Conservation (phyloP, 2,113 vertebrate species). For the Isurus oxyrinchus region DNA sequence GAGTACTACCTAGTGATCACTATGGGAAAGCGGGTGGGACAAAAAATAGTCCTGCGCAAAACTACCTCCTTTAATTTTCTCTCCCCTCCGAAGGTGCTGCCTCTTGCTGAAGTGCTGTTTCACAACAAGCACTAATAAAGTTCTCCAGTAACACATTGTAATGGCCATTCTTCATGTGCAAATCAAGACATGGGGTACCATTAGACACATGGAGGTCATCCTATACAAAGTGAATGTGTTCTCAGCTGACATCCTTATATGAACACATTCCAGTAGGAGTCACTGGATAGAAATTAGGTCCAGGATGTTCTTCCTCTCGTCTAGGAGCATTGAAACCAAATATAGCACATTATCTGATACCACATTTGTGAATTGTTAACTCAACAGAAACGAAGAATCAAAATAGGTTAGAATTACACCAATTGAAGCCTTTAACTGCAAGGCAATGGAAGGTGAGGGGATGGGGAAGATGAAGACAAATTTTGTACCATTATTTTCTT, state of each 20-base stretch:
- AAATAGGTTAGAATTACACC: neutral
- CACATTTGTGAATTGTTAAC: neutral
- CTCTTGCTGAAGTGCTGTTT: neutral
- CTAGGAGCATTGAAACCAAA: neutral
- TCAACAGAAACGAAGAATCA: neutral
- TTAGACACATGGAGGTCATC: too few relatives aligned
- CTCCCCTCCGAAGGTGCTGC: neutral
- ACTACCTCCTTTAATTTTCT: neutral
- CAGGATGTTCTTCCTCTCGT: neutral
- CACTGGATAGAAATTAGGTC: neutral
- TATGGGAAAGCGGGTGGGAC: too few relatives aligned
- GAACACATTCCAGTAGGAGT: neutral
- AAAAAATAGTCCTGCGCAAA: neutral
- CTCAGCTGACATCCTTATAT: neutral
- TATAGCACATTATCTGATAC: neutral
- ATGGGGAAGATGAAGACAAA: neutral
- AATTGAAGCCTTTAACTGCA: neutral
- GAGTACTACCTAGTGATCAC: too few relatives aligned
- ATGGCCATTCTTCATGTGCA: neutral
- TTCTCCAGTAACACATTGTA: neutral
- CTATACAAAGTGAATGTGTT: neutral
- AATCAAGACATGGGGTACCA: neutral
- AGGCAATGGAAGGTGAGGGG: neutral
- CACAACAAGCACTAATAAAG: neutral
- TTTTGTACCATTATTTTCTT: neutral